These are phyloP conservation scores for Lacanobia wlatinum DNA, from an alignment of 2,888 invertebrate genomes.

Conservation along the genomic window DNA sequence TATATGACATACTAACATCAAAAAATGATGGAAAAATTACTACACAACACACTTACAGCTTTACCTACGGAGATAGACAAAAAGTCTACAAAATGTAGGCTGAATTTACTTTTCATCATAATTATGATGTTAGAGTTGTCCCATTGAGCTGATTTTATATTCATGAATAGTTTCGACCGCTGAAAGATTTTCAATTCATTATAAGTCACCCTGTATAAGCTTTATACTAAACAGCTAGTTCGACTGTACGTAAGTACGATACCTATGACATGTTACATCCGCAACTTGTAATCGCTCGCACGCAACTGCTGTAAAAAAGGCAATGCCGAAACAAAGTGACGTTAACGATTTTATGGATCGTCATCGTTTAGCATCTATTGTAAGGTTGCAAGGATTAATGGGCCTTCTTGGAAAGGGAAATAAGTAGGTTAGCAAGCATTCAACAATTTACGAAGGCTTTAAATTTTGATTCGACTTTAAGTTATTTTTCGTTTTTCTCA, in stretches of 20 bases:
- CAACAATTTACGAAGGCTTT: too few relatives aligned
- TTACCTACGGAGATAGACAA: too few relatives aligned
- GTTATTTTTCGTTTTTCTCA: not conserved
- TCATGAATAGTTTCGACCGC: too few relatives aligned
- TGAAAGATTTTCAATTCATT: not conserved
- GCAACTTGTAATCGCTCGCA: constrained; percentile 24
- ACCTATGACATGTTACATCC: constrained; percentile 39
- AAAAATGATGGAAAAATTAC: too few relatives aligned
- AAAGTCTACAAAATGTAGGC: too few relatives aligned
- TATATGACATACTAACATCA: too few relatives aligned
- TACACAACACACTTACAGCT: too few relatives aligned
- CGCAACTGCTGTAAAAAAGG: constrained; percentile 22
- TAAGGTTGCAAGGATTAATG: not conserved
- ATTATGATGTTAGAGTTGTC: too few relatives aligned
- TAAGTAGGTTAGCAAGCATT: too few relatives aligned
- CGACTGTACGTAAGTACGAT: constrained; percentile 10
- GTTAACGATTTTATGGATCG: not conserved
- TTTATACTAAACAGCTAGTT: not conserved
- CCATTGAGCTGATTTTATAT: too few relatives aligned
- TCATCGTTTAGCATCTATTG: constrained; percentile 4
- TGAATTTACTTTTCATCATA: too few relatives aligned
- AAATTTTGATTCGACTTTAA: not conserved
- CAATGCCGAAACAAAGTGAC: constrained; percentile 4
- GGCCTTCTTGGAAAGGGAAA: too few relatives aligned
- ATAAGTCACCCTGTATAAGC: not conserved